These are phyloP conservation scores for Melipona beecheii DNA, from an alignment of 2,888 invertebrate genomes.

Conservation along the genomic window DNA sequence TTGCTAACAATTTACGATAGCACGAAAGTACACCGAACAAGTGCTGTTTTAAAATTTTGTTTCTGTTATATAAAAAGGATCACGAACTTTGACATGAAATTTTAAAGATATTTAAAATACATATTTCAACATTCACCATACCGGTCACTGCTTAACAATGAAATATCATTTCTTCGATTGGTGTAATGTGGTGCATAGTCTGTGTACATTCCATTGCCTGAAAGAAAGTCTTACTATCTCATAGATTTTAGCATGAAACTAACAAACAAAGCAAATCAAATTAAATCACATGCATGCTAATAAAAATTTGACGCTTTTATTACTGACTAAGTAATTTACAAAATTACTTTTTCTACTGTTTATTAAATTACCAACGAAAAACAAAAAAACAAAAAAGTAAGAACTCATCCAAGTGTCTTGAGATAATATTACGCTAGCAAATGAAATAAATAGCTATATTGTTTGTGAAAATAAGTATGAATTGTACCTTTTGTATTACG, in stretches of 20 bases:
- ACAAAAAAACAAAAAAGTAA: background rate
- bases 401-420: background rate
- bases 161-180: conserved; percentile 27
- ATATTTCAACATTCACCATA: conserved; percentile 3
- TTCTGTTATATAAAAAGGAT: background rate
- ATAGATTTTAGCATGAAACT: conserved; percentile 33
- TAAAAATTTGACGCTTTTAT: background rate
- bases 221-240: conserved; percentile 49
- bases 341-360: background rate
- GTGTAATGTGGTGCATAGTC: conserved; percentile 7
- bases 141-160: conserved; percentile 22
- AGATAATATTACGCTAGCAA: background rate
- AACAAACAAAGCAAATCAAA: conserved; percentile 16
- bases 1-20: background rate
- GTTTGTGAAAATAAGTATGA: background rate
- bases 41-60: background rate
- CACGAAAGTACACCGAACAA: conserved; percentile 22
- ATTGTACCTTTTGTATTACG: background rate
- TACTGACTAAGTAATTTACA: background rate
- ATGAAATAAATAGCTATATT: background rate
- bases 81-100: background rate
- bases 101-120: conserved; percentile 14
- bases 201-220: conserved; percentile 35
- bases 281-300: background rate
- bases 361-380: background rate